A percentile compares a stretch with the other conserved stretches of the same genome.
These are phyloP conservation scores for Enteromius radiatus DNA, from an alignment of 2,797 vertebrate species.

Conservation along the genomic window DNA sequence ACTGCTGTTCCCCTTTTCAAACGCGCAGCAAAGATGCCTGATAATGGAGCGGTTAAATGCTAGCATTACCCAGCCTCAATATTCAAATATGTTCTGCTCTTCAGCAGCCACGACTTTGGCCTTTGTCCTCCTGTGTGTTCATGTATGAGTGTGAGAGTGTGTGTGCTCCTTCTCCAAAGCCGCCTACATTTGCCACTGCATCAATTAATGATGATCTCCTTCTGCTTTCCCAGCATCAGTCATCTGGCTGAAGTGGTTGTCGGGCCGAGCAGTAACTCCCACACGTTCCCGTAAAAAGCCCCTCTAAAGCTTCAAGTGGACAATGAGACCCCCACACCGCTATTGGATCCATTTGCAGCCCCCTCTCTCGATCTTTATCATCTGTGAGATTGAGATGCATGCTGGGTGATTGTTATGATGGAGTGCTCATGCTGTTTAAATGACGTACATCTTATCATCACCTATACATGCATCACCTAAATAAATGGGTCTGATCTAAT, in stretches of 20 bases:
- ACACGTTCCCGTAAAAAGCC: slow-evolving; percentile 58
- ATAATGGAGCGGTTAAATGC: slow-evolving; percentile 41
- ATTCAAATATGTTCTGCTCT: slow-evolving; percentile 51
- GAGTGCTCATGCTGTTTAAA: slow-evolving; percentile 30
- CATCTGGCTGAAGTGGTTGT: slow-evolving; percentile 62
- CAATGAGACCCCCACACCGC: slow-evolving; percentile 50
- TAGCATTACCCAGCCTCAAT: slow-evolving; percentile 27
- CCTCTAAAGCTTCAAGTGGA: slow-evolving; percentile 59
- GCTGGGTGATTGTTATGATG: slow-evolving; percentile 15
- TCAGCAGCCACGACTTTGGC: slow-evolving; percentile 55
- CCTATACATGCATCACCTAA: neutral
- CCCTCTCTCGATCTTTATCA: slow-evolving; percentile 42
- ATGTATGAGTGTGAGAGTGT: slow-evolving; percentile 29
- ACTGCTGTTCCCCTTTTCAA: slow-evolving; percentile 6
- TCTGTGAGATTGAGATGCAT: slow-evolving; percentile 37
- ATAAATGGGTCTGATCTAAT: slow-evolving; percentile 5
- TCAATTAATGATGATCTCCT: slow-evolving; percentile 67
- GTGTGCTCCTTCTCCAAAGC: slow-evolving; percentile 49
- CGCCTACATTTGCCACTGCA: slow-evolving; percentile 66
- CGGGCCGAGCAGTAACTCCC: slow-evolving; percentile 61
- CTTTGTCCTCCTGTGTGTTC: slow-evolving; percentile 53
- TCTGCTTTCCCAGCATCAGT: slow-evolving; percentile 64
- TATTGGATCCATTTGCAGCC: slow-evolving; percentile 54
- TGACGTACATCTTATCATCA: slow-evolving; percentile 20
- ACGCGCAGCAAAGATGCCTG: slow-evolving; percentile 6